A percentile compares a stretch with the other conserved stretches of the same genome.
phyloP scores from a whole-genome alignment of 2,888 invertebrate species.

The Parascotia fuliginaria region DNA sequence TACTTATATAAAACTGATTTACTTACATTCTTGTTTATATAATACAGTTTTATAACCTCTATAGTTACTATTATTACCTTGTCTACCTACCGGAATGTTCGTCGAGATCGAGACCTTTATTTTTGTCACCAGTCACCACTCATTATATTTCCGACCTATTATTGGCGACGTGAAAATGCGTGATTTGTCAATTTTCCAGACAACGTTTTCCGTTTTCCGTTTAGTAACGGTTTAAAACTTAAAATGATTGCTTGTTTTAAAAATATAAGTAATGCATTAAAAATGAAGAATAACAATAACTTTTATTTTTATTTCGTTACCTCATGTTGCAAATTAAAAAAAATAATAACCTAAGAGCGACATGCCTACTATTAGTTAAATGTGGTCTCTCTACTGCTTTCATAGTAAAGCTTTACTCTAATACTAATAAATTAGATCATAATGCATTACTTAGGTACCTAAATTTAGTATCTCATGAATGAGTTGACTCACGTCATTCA shows the following conservation, averaged over 20 bases:
- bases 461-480: no score
- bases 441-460: no score
- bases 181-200: slow-evolving; percentile 59
- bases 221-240: not conserved
- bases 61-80: slow-evolving; percentile 39
- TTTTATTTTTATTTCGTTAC: no score
- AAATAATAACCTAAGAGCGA: no score
- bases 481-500: slow-evolving; percentile 1
- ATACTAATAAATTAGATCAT: no score
- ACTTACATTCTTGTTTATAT: not conserved
- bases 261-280: not conserved
- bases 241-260: slow-evolving; percentile 1
- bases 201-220: slow-evolving; percentile 32
- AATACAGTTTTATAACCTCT: slow-evolving; percentile 70
- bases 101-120: slow-evolving; percentile 62
- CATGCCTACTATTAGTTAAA: no score
- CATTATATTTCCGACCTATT: slow-evolving; percentile 45
- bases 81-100: slow-evolving; percentile 60
- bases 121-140: slow-evolving; percentile 61
- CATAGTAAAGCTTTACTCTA: no score
- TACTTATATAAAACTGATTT: no score
- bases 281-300: no score
- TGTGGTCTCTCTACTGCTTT: no score
- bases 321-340: no score
- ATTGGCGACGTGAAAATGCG: slow-evolving; percentile 60